Evolutionary conservation across 2,113 vertebrate species (phyloP), one percentile per base, ranked within the genome.

Genomic region (Callipepla californica): DNA sequence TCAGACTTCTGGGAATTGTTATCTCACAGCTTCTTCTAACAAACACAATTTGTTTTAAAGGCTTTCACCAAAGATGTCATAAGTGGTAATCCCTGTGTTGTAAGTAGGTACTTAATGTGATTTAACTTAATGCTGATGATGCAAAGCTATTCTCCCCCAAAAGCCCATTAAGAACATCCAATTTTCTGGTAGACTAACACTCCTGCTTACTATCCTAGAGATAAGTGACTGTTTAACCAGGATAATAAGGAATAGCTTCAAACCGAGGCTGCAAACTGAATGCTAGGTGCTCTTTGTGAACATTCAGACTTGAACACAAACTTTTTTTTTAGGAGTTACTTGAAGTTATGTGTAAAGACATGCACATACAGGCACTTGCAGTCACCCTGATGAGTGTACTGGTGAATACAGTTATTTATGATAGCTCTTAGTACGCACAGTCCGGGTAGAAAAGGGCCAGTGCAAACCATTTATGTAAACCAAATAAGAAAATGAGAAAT

Each of bases 11-110:
- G 91, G 88, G 81, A 90, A 87, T 80, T 89, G 90, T 94, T 95
- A 94, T 93, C 95, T 90, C 91, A 57, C 90, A 94, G 81, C 89
- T 94, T 85, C 91, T 91, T 87, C 93, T 94, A 94, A 93, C 91
- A 94, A 95, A 93, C 80, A 82, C 87, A 91, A 92, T 91, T 96
- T 96, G 92, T 97, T 96, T 96, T 93, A 94, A 95, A 95, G 91
- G 92, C 94, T 97, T 95, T 96, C 95, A 96, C 90, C 89, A 80
- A 87, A 92, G 83, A 96, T 96, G 96, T 96, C 89, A 77, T 84
- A 73, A 94, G 95, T 93, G 91, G 89, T 95, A 96, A 95, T 92
- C 91, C 93, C 72, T 48, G 10, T 75, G 85, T 96, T 87, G 89
- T 88, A 96, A 95, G 90, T 90, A 82, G 87, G 65, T 90, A 68